Evolutionary conservation across 2,888 invertebrate genomes (phyloP).

Genomic region (Calephelis perditalis): DNA sequence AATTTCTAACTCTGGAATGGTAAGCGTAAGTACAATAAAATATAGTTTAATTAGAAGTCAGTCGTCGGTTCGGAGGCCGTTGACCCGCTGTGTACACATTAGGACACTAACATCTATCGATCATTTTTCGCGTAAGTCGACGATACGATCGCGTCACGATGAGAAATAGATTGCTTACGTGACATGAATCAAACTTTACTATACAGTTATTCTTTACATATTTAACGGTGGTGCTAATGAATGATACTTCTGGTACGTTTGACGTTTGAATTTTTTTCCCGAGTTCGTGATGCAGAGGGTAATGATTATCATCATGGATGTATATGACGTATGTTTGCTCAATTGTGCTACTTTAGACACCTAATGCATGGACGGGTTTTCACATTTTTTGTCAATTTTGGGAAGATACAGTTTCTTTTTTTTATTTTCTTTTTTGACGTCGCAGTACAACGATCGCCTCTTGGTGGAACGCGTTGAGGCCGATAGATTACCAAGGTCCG

Average conservation of each 20-base stretch:
- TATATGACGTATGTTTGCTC: too few relatives aligned
- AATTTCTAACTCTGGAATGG: background rate
- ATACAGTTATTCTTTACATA: conserved; percentile 14
- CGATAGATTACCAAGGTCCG: too few relatives aligned
- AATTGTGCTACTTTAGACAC: too few relatives aligned
- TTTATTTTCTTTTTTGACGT: too few relatives aligned
- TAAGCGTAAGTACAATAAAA: conserved; percentile 73
- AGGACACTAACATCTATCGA: conserved; percentile 39
- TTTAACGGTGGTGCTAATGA: conserved; percentile 8
- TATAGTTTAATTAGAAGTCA: conserved; percentile 71
- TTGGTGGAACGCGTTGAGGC: too few relatives aligned
- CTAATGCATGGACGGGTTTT: too few relatives aligned
- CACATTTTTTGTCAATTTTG: too few relatives aligned
- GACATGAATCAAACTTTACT: conserved; percentile 15
- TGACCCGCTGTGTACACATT: conserved; percentile 40
- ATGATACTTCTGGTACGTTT: background rate
- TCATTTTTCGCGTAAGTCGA: conserved; percentile 39
- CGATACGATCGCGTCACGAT: conserved; percentile 34
- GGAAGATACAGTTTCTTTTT: too few relatives aligned
- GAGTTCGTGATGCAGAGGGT: too few relatives aligned
- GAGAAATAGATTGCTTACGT: conserved; percentile 25
- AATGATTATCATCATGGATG: too few relatives aligned
- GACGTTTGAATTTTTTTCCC: background rate
- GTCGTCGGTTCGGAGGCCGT: conserved; percentile 40
- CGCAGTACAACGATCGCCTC: too few relatives aligned